A percentile compares a stretch with the other conserved stretches of the same genome.
phyloP scores from a whole-genome alignment of 2,888 invertebrate species.

The Pseudolycoriella hygida region DNA sequence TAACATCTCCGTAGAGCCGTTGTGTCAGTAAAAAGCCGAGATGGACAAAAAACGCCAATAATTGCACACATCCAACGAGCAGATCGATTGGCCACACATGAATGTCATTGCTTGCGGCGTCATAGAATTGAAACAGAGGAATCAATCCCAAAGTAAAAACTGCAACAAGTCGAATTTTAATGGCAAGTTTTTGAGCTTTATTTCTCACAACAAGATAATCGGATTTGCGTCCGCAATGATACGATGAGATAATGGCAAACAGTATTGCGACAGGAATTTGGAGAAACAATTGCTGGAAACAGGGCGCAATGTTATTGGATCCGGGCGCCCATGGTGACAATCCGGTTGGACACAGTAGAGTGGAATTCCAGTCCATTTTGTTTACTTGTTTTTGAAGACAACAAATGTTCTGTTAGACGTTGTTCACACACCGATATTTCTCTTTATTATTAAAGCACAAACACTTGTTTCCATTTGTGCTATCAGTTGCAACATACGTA shows the following conservation, averaged over 20 bases:
- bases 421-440: no score
- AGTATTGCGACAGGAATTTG: conserved; percentile 56
- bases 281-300: conserved; percentile 70
- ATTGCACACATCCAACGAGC: conserved; percentile 49
- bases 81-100: conserved; percentile 48
- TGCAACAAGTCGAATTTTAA: conserved; percentile 45
- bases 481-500: no score
- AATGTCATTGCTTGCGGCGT: conserved; percentile 34
- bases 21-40: conserved; percentile 42
- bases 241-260: conserved; percentile 62
- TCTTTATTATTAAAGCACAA: no score
- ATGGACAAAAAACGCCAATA: conserved; percentile 68
- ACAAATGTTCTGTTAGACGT: no score
- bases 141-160: conserved; percentile 43
- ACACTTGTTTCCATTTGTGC: no score
- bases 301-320: conserved; percentile 59
- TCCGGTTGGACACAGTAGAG: conserved; percentile 53
- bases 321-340: conserved; percentile 49
- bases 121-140: conserved; percentile 51
- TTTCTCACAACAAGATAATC: conserved; percentile 45
- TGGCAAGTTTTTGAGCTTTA: conserved; percentile 38
- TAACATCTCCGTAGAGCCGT: conserved; percentile 41
- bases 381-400: no score
- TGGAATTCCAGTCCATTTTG: conserved; percentile 49
- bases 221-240: conserved; percentile 53